Evolutionary conservation across 2,888 invertebrate species (phyloP).

Genomic region (Macropis europaea): DNA sequence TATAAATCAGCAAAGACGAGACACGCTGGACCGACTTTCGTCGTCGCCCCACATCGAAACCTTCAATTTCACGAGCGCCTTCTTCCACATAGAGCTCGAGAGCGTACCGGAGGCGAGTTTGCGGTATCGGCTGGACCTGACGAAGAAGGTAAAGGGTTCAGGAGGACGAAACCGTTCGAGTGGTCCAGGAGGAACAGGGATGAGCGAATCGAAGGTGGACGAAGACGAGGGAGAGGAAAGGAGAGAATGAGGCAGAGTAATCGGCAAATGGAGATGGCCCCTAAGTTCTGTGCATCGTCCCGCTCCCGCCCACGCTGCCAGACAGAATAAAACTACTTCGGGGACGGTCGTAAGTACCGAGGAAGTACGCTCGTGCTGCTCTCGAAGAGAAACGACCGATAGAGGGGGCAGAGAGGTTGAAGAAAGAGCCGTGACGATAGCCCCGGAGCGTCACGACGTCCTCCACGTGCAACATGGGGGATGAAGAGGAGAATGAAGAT

Average conservation of each 20-base stretch:
- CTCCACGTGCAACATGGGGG: slow-evolving; percentile 23
- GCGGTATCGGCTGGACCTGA: slow-evolving; percentile 51
- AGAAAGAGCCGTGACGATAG: slow-evolving; percentile 52
- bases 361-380: slow-evolving; percentile 70
- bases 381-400: slow-evolving; percentile 49
- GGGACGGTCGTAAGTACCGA: slow-evolving; percentile 75
- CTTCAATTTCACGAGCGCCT: slow-evolving; percentile 55
- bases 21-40: slow-evolving; percentile 53
- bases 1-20: slow-evolving; percentile 56
- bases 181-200: slow-evolving; percentile 38
- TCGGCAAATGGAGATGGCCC: slow-evolving; percentile 69
- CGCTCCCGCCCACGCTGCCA: slow-evolving; percentile 74
- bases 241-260: slow-evolving; percentile 56
- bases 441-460: slow-evolving; percentile 60
- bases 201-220: slow-evolving; percentile 7
- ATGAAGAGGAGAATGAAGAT: slow-evolving; percentile 40
- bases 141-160: slow-evolving; percentile 1
- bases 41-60: slow-evolving; percentile 54
- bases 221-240: neutral
- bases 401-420: neutral
- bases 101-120: slow-evolving; percentile 48
- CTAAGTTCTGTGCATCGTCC: slow-evolving; percentile 64
- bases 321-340: slow-evolving; percentile 78
- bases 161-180: neutral
- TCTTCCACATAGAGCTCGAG: slow-evolving; percentile 38